Conservation (phyloP, 1,140 invertebrate genomes). For the Pseudomyrmex cubaensis region DNA sequence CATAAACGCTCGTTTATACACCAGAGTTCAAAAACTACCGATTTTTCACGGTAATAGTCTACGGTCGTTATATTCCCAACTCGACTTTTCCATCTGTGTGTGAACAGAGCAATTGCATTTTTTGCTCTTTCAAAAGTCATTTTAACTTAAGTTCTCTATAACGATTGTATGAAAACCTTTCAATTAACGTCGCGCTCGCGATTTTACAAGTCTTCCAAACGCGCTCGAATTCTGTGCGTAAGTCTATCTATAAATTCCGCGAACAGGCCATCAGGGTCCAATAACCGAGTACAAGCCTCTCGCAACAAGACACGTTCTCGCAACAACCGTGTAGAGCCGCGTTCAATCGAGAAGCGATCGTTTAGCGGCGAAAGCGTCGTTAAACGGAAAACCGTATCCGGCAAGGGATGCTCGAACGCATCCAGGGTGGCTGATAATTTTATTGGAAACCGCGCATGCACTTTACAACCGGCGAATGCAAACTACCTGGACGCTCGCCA, state of each 20-base stretch:
- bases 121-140: no score
- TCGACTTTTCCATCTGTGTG: neutral
- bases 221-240: neutral
- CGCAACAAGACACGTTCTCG: neutral
- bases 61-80: neutral
- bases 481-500: constrained; percentile 79
- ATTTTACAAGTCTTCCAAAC: neutral
- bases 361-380: constrained; percentile 11
- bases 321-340: neutral
- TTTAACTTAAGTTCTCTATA: no score
- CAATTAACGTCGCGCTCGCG: no score
- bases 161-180: no score
- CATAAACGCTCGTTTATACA: neutral
- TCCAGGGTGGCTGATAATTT: constrained; percentile 73
- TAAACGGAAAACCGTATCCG: constrained; percentile 34
- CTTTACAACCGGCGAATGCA: constrained; percentile 77
- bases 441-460: constrained; percentile 76
- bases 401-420: neutral
- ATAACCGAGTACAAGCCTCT: neutral
- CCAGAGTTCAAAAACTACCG: neutral
- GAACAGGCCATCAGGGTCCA: neutral
- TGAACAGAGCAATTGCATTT: no score
- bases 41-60: neutral
- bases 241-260: neutral
- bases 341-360: constrained; percentile 23